Evolutionary conservation across 2,113 vertebrate species (phyloP).

Genomic region (Spea multiplicata): DNA sequence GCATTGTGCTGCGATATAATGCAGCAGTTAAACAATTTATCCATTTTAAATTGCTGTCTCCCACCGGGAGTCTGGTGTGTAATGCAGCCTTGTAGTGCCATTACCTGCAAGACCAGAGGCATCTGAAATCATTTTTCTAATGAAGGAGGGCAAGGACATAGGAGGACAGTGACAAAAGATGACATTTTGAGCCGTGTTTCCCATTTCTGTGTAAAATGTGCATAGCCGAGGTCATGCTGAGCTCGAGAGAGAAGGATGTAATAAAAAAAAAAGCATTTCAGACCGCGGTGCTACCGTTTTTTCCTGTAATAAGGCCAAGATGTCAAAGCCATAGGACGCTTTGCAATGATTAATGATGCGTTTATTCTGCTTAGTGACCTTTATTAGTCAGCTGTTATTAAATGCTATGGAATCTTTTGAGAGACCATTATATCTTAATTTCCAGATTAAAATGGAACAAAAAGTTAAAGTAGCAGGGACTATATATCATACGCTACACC

Average conservation of each 20-base stretch:
- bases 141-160: slow-evolving; percentile 10
- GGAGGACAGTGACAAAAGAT: rapidly evolving
- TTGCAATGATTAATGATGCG: neutral
- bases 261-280: slow-evolving; percentile 2
- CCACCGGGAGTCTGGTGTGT: neutral
- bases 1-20: slow-evolving; percentile 47
- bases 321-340: slow-evolving; percentile 1
- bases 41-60: slow-evolving; percentile 39
- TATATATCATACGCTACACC: too few relatives aligned
- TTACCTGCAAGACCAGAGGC: slow-evolving; percentile 29
- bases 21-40: slow-evolving; percentile 23
- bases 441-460: too few relatives aligned
- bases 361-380: slow-evolving; percentile 4
- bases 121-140: slow-evolving; percentile 6
- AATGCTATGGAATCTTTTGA: too few relatives aligned
- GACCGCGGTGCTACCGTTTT: neutral
- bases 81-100: neutral
- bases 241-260: neutral
- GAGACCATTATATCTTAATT: too few relatives aligned
- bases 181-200: slow-evolving; percentile 25
- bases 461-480: too few relatives aligned
- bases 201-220: neutral
- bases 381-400: too few relatives aligned
- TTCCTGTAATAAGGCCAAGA: slow-evolving; percentile 5
- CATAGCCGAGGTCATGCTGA: slow-evolving; percentile 3